phyloP scores from a whole-genome alignment of 37 sponge, comb jelly and placozoan species.

The Chondrilla cf. caribensis region DNA sequence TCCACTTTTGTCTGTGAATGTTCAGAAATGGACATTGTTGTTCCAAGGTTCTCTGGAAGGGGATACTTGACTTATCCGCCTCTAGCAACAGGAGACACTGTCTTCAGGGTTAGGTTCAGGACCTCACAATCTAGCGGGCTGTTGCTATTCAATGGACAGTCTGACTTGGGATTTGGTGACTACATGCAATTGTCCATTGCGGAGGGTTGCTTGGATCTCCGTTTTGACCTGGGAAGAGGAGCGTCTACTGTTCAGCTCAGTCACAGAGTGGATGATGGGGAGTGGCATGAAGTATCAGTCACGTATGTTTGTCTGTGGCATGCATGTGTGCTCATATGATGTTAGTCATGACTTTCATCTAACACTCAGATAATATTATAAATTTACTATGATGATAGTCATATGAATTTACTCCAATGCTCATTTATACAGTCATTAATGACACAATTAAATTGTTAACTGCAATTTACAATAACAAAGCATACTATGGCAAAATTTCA shows the following conservation, averaged over 20 bases:
- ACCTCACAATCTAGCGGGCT: constrained; percentile 31
- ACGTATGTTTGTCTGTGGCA: background rate
- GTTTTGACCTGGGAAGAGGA: background rate
- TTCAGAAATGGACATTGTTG: constrained; percentile 30
- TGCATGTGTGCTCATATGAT: no score
- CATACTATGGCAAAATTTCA: no score
- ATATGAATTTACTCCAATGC: no score
- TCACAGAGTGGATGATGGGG: constrained; percentile 23
- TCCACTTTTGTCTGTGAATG: background rate
- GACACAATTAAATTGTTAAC: no score
- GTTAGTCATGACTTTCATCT: background rate
- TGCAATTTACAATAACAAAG: no score
- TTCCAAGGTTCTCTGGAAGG: constrained; percentile 35
- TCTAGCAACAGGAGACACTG: background rate
- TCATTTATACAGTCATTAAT: no score
- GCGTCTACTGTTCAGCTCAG: background rate
- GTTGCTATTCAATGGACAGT: constrained; percentile 22
- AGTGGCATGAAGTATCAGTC: constrained; percentile 38
- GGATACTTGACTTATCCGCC: constrained; percentile 31
- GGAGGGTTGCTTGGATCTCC: background rate
- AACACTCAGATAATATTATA: background rate
- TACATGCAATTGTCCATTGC: constrained; percentile 35
- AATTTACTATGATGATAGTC: no score
- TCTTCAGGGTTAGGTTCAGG: constrained; percentile 24
- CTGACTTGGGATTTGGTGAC: background rate